These are phyloP conservation scores for Amia ocellicauda DNA, from an alignment of 2,113 vertebrate genomes.

Conservation along the genomic window DNA sequence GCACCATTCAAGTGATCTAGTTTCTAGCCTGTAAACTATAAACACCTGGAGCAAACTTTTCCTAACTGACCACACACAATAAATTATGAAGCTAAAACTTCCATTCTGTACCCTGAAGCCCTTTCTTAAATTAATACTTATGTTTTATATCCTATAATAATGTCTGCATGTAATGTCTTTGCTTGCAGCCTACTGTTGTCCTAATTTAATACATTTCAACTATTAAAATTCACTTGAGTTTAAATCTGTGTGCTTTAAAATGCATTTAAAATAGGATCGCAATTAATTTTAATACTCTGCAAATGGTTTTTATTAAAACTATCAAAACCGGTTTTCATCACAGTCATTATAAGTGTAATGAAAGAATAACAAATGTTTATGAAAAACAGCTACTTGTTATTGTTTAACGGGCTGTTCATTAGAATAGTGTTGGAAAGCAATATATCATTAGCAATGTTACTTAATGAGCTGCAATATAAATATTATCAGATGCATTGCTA, in stretches of 20 bases:
- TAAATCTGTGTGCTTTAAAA: slow-evolving; percentile 12
- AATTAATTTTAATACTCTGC: slow-evolving; percentile 13
- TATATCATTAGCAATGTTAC: slow-evolving; percentile 20
- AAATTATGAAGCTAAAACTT: slow-evolving; percentile 56
- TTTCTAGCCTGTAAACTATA: slow-evolving; percentile 57
- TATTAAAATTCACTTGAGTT: slow-evolving; percentile 49
- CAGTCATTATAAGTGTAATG: slow-evolving; percentile 1
- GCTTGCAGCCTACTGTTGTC: slow-evolving; percentile 47
- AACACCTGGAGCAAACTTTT: slow-evolving; percentile 62
- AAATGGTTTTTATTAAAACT: slow-evolving; percentile 15
- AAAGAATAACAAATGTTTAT: not conserved
- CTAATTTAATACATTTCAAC: slow-evolving; percentile 51
- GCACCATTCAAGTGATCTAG: slow-evolving; percentile 53
- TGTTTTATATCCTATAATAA: slow-evolving; percentile 56
- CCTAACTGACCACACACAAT: slow-evolving; percentile 59
- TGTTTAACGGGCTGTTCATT: slow-evolving; percentile 15
- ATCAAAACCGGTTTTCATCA: slow-evolving; percentile 13
- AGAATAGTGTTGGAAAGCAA: slow-evolving; percentile 12
- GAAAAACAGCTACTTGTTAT: slow-evolving; percentile 4
- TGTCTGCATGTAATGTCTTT: slow-evolving; percentile 41
- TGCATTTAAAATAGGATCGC: not conserved
- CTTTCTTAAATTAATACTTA: slow-evolving; percentile 50
- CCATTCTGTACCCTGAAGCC: slow-evolving; percentile 46
- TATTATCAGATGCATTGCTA: slow-evolving; percentile 25
- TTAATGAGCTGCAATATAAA: slow-evolving; percentile 26